Percentiles rank a stretch among this genome's conserved stretches.
These are phyloP conservation scores for Heliconius hermathena DNA, from an alignment of 1,140 invertebrate genomes.

Conservation along the genomic window DNA sequence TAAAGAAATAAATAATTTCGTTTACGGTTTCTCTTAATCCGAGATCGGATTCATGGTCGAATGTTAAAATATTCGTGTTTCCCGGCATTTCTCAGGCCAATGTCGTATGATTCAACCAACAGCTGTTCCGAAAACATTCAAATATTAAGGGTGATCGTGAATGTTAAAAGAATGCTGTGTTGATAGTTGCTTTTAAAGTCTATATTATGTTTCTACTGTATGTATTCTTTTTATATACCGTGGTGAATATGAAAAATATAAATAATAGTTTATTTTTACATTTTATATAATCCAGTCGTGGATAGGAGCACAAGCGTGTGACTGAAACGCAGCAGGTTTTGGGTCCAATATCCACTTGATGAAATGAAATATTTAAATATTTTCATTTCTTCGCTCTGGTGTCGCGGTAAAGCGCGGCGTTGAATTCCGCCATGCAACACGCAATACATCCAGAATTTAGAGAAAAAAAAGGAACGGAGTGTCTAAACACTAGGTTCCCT, in stretches of 20 bases:
- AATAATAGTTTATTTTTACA: no score
- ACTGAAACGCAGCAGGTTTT: no score
- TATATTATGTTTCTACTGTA: not conserved
- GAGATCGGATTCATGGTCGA: constrained; percentile 63
- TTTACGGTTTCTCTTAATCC: constrained; percentile 54
- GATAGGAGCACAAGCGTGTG: no score
- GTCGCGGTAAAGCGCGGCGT: no score
- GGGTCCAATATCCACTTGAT: no score
- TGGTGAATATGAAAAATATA: not conserved
- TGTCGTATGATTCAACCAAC: constrained; percentile 73
- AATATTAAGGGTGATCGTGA: constrained; percentile 46
- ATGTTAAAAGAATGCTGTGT: not conserved
- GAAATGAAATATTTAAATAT: no score
- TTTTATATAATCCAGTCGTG: no score
- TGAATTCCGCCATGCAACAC: no score
- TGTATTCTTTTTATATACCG: not conserved
- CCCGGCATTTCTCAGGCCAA: constrained; percentile 63
- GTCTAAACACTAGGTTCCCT: no score
- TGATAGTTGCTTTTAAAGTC: not conserved
- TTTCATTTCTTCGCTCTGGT: no score
- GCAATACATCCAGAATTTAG: no score
- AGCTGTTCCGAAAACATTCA: constrained; percentile 75
- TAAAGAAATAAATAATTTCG: constrained; percentile 42
- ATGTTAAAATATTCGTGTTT: constrained; percentile 64
- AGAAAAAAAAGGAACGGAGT: no score